Evolutionary conservation across 2,888 invertebrate species (phyloP), one percentile per base, ranked within the genome.

Genomic region (Syrista parreyssii): DNA sequence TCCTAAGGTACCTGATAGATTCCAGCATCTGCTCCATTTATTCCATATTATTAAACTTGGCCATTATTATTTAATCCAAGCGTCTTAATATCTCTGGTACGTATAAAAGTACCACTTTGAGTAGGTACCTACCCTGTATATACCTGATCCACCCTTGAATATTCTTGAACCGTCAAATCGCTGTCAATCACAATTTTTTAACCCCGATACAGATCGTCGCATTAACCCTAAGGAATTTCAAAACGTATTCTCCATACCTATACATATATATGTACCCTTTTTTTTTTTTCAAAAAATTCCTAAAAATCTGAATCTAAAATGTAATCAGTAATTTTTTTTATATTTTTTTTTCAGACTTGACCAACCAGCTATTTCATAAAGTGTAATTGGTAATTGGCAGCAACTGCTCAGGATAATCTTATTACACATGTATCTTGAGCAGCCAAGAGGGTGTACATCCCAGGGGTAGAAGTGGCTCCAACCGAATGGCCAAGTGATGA

Each of bases 371-470:
- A 23, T 36, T 36, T 55, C 23, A 23, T 55, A 23, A 23, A 55
- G 23, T 55, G 78, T 88, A 88, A 88, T 87, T 87, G 87, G 83
- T 85, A 84, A 84, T 84, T 79, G 84, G 81, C 81, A 76, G 83
- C 84, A 88, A 86, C 86, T 84, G 84, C 80, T 76, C 82, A 82
- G 74, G 77, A 83, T 88, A 90, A 91, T 90, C 86, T 83, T 84
- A 84, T 90, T 88, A 88, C 55, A 23, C 78, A 80, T 80, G 69
- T 78, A 86, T 86, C 84, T 91, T 88, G 86, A 89, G 91, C 87
- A 88, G 83, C 84, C 87, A 90, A 90, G 88, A 89, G 90, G 87
- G 87, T 86, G 90, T 88, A 82, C 81, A 81, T 86, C 81, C 86
- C 82, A 79, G 75, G 79, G 81, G 79, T 78, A 84, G 74, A 55